phyloP scores from a whole-genome alignment of 30 jellyfish, hydroid and myxozoan species.

The Chrysaora quinquecirrha region DNA sequence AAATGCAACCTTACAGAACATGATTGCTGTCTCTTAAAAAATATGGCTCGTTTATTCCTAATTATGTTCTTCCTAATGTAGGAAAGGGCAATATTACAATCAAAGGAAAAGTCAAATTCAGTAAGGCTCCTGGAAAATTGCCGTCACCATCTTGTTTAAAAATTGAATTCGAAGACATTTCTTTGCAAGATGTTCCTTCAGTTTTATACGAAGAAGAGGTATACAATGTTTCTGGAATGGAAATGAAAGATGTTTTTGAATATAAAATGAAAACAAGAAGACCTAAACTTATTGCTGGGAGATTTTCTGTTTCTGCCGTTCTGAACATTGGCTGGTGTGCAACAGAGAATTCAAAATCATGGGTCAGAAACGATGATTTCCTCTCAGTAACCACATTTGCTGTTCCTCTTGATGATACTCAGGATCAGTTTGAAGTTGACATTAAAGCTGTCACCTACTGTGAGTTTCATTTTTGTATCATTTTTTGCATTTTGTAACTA shows the following conservation, averaged over 20 bases:
- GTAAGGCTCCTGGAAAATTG: conserved; percentile 43
- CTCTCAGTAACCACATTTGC: conserved; percentile 28
- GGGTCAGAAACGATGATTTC: conserved; percentile 79
- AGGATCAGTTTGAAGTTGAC: conserved; percentile 7
- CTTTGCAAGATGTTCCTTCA: conserved; percentile 64
- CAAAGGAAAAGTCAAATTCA: conserved; percentile 53
- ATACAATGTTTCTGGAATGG: conserved; percentile 36
- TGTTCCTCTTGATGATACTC: conserved; percentile 28
- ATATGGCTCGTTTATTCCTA: too few species aligned
- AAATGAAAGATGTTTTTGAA: conserved; percentile 6
- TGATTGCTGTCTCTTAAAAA: too few species aligned
- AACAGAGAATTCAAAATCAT: conserved; percentile 8
- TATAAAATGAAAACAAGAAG: conserved; percentile 38
- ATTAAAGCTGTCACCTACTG: conserved; percentile 49
- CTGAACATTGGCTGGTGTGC: conserved; percentile 89
- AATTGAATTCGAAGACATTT: conserved; percentile 47
- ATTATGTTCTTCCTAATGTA: too few species aligned
- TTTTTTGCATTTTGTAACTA: background rate
- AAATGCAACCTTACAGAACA: too few species aligned
- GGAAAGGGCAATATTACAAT: conserved; percentile 59
- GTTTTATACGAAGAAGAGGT: conserved; percentile 15
- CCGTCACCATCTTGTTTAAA: conserved; percentile 67
- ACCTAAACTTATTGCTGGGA: conserved; percentile 18
- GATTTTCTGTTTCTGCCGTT: conserved; percentile 47
- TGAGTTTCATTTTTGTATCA: background rate